A percentile compares a stretch with the other conserved stretches of the same genome.
Conservation (phyloP, 1,140 invertebrate genomes). For the Cotesia typhae region DNA sequence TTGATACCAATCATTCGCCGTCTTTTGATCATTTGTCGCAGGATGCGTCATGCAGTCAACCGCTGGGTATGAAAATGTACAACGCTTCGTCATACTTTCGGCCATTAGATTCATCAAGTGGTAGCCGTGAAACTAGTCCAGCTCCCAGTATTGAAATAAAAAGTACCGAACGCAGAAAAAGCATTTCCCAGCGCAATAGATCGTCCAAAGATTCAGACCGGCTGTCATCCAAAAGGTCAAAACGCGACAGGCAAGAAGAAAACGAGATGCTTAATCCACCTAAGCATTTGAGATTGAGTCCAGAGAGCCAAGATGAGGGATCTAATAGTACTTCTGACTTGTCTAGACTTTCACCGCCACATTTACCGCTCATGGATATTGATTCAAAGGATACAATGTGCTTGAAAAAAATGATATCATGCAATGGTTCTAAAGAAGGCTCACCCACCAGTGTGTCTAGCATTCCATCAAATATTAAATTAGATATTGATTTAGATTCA, state of each 20-base stretch:
- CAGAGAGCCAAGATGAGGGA: constrained; percentile 60
- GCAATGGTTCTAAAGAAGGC: constrained; percentile 58
- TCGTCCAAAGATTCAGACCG: constrained; percentile 45
- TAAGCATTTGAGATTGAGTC: constrained; percentile 53
- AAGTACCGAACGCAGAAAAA: constrained; percentile 53
- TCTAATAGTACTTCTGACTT: constrained; percentile 58
- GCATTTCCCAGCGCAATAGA: constrained; percentile 49
- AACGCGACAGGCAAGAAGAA: constrained; percentile 49
- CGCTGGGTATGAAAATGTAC: constrained; percentile 53
- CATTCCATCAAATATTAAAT: constrained; percentile 54
- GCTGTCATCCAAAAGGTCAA: constrained; percentile 43
- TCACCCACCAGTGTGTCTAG: constrained; percentile 55
- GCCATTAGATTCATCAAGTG: constrained; percentile 58
- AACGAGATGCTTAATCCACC: constrained; percentile 40
- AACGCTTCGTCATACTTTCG: constrained; percentile 55
- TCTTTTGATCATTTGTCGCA: constrained; percentile 63
- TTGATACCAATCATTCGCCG: constrained; percentile 69
- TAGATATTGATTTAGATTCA: constrained; percentile 57
- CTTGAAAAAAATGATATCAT: constrained; percentile 47
- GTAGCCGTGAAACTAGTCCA: constrained; percentile 59
- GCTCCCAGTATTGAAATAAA: constrained; percentile 46
- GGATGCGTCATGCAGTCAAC: constrained; percentile 60
- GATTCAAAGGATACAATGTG: constrained; percentile 49
- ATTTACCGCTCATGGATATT: constrained; percentile 45
- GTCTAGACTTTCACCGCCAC: constrained; percentile 53